Evolutionary conservation across 1,140 invertebrate genomes (phyloP), one percentile per base, ranked within the genome.

Genomic region (Drosophila teissieri): DNA sequence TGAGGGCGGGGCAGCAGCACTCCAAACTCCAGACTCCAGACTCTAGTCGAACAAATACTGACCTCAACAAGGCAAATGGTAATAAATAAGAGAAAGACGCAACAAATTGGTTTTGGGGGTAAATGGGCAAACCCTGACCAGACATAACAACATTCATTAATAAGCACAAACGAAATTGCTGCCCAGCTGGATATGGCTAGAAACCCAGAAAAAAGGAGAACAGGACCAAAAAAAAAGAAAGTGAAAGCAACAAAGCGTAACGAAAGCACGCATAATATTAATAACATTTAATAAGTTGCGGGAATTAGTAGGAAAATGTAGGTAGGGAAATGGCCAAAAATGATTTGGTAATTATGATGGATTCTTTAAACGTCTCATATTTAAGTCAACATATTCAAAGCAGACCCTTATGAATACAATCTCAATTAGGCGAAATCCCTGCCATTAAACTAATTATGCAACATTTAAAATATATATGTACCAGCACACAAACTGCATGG

Each of bases 1-100:
- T 24, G 12, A 39, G 36, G 61, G 75, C 36, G 49, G 63, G 61
- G 42, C 70, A 37, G 40, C 48, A 39, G 24, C 46, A 15, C 34
- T 40, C 22, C 54, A 55, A 49, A 76, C 73, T 61, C 63, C 63
- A 55, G 54, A 76, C 73, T 61, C 63, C 63, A 76, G 54, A 76
- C 73, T 61, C 63, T 61, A 76, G 62, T 36, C 78, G 76, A 63
- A 85, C 69, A 83, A 80, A 75, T 65, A 86, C 77, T 88, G 85
- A 86, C 85, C 82, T 88, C 83, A 88, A 88, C 83, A 86, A 81
- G 83, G 79, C 79, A 86, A 82, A 88, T 79, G 80, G 80, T 82
- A 83, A 86, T 88, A 88, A 88, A 88, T 88, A 88, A 88, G 62
- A 54, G 63, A 64, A 70, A 72, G 52, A 31, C 62, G 49, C 48